These are phyloP conservation scores for Scaptodrosophila latifasciaeformis DNA, from an alignment of 2,888 invertebrate genomes.

Conservation along the genomic window DNA sequence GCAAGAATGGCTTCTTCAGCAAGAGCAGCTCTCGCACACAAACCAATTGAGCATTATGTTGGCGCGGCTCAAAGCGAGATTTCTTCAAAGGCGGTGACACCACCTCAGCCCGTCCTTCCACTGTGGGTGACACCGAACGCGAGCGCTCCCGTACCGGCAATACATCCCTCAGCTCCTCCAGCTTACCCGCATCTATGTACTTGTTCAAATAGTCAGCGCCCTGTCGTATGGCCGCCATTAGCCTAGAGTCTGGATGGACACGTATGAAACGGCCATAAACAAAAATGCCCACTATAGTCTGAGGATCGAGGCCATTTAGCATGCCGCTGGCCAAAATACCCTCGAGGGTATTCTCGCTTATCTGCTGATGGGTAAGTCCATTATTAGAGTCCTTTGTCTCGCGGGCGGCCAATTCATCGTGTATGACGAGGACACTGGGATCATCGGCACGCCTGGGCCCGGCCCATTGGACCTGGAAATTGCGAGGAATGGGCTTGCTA, in stretches of 20 bases:
- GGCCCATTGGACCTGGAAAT: constrained; percentile 98
- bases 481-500: constrained; percentile 95
- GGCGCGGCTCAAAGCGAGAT: constrained; percentile 70
- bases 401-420: constrained; percentile 70
- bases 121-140: constrained; percentile 64
- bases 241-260: constrained; percentile 84
- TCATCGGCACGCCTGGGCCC: constrained; percentile 81
- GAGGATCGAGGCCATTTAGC: constrained; percentile 84
- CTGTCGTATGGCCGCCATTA: constrained; percentile 85
- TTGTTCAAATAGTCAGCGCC: constrained; percentile 86
- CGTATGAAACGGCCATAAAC: constrained; percentile 89
- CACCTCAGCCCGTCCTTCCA: constrained; percentile 57
- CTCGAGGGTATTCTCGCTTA: constrained; percentile 85
- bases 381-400: constrained; percentile 79
- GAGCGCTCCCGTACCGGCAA: constrained; percentile 81
- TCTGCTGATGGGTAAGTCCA: constrained; percentile 78
- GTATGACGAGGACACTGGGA: constrained; percentile 66
- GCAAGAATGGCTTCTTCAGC: constrained; percentile 69
- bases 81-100: constrained; percentile 70
- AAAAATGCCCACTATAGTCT: constrained; percentile 87
- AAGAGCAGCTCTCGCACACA: constrained; percentile 68
- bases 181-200: constrained; percentile 86
- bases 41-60: constrained; percentile 73
- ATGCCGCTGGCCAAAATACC: constrained; percentile 79
- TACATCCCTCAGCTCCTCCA: constrained; percentile 87